Evolutionary conservation across 1,140 invertebrate genomes (phyloP).

Genomic region (Dendrolimus kikuchii): DNA sequence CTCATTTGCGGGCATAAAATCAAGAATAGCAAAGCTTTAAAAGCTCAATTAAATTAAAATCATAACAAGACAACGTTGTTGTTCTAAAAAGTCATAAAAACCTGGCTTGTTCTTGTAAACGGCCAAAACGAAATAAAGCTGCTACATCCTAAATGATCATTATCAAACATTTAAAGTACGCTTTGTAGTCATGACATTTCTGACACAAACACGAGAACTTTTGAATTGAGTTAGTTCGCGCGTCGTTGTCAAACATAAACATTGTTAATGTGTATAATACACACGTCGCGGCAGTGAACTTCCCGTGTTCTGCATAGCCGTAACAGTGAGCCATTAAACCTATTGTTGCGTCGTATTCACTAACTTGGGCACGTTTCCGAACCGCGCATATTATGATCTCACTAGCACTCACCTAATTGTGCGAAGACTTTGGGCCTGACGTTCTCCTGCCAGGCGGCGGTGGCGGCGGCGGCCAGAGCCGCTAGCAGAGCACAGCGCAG

Average conservation of each 20-base stretch:
- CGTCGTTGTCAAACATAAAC: constrained; percentile 54
- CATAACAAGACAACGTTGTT: too few relatives aligned
- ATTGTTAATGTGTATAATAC: constrained; percentile 12
- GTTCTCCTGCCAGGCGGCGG: constrained; percentile 86
- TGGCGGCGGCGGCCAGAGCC: constrained; percentile 54
- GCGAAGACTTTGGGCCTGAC: constrained; percentile 90
- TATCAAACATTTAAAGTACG: constrained; percentile 17
- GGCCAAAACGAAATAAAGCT: too few relatives aligned
- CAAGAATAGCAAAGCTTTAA: too few relatives aligned
- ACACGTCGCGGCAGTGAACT: constrained; percentile 12
- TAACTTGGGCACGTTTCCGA: constrained; percentile 25
- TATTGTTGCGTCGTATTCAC: constrained; percentile 36
- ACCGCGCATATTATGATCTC: constrained; percentile 7
- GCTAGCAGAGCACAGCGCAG: constrained; percentile 57
- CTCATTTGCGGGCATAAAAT: too few relatives aligned
- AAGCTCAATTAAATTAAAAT: too few relatives aligned
- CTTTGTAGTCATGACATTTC: constrained; percentile 21
- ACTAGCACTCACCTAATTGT: constrained; percentile 82
- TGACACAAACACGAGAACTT: constrained; percentile 40
- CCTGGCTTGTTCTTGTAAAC: too few relatives aligned
- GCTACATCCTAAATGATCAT: constrained; percentile 15
- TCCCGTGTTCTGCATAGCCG: constrained; percentile 11
- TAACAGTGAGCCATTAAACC: constrained; percentile 18
- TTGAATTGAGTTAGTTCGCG: constrained; percentile 37
- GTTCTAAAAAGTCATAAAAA: too few relatives aligned